Conservation (phyloP, 1,140 invertebrate genomes). For the Achatina immaculata region DNA sequence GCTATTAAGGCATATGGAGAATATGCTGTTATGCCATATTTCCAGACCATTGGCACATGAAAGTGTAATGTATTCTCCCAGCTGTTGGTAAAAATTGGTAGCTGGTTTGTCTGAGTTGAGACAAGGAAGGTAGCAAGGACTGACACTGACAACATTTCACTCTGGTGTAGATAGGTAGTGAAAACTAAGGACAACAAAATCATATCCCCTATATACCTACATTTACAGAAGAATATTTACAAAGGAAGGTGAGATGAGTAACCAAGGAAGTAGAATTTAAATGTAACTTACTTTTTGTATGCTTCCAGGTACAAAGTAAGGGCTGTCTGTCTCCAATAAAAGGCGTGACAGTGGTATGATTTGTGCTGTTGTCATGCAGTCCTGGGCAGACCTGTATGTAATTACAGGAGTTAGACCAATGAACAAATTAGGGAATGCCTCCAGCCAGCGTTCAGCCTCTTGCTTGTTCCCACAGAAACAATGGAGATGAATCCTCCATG, state of each 20-base stretch:
- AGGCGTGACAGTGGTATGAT: conserved; percentile 70
- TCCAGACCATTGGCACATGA: too few relatives aligned
- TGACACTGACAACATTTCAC: too few relatives aligned
- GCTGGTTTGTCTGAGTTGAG: too few relatives aligned
- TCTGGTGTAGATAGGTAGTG: too few relatives aligned
- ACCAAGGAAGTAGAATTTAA: neutral
- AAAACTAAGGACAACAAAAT: too few relatives aligned
- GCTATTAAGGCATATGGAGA: too few relatives aligned
- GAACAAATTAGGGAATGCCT: conserved; percentile 69
- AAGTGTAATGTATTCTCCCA: too few relatives aligned
- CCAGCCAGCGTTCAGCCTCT: conserved; percentile 68
- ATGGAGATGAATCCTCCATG: conserved; percentile 72
- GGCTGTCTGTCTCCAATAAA: conserved; percentile 73
- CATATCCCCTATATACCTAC: too few relatives aligned
- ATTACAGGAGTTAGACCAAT: conserved; percentile 73
- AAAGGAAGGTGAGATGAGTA: neutral
- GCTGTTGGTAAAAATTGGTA: too few relatives aligned
- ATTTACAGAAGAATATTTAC: neutral
- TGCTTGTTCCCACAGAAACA: conserved; percentile 71
- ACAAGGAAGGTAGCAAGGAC: too few relatives aligned
- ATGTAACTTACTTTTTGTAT: conserved; percentile 35
- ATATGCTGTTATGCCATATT: too few relatives aligned
- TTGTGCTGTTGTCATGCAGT: conserved; percentile 65
- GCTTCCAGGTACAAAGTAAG: conserved; percentile 71
- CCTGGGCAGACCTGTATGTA: conserved; percentile 63